Evolutionary conservation across 2,888 invertebrate genomes (phyloP), one percentile per base, ranked within the genome.

Genomic region (Drosophila suboccidentalis): DNA sequence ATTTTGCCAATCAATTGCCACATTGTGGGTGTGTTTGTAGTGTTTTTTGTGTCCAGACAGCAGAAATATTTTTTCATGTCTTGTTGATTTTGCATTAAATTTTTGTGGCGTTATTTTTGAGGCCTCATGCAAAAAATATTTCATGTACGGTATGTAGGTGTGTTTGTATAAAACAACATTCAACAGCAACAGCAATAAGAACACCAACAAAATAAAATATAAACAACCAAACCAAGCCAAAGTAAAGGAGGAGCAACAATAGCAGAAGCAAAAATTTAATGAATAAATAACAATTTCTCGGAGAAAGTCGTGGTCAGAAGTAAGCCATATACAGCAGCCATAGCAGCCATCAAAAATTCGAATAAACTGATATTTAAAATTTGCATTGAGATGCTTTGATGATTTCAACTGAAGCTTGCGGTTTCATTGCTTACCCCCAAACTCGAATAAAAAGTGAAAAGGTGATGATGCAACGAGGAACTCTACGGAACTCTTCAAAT

Each of bases 231-330:
- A 60, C 15, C 15, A 39, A 50, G 34, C 29, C 64, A 29, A 39
- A 59, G 54, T 55, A 76, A 76, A 73, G 69, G 73, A 77, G 69
- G 66, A 78, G 63, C 82, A 78, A 66, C 82, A 77, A 77, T 77
- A 76, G 72, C 78, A 84, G 81, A 77, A 71, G 84, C 82, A 84
- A 87, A 85, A 85, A 82, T 85, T 84, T 84, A 84, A 87, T 85
- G 85, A 85, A 85, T 85, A 85, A 85, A 85, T 85, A 85, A 82
- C 85, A 80, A 84, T 84, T 75, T 84, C 82, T 78, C 78, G 87
- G 84, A 74, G 84, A 85, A 85, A 85, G 84, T 85, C 82, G 77
- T 74, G 78, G 80, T 78, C 81, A 83, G 87, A 83, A 86, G 78
- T 78, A 74, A 83, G 66, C 78, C 78, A 80, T 80, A 75, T 78